Evolutionary conservation across 1,140 invertebrate species (phyloP), one percentile per base, ranked within the genome.

Genomic region (Ostrea denselamellosa): DNA sequence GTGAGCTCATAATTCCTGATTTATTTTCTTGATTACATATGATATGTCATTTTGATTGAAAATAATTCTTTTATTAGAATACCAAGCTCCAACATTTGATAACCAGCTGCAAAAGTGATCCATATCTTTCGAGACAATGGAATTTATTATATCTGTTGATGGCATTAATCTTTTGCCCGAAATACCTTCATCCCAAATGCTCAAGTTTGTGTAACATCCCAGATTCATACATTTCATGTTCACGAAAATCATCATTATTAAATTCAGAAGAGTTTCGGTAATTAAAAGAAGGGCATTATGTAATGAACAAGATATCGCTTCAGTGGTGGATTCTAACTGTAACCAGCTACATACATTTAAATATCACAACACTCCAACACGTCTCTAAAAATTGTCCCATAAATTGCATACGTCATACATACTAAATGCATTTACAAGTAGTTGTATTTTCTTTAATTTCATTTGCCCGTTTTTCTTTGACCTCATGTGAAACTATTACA

Each of bases 1-100:
- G 85, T 85, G 22, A 81, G 34, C 52, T 53, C 28, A 25, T 54
- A 53, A 54, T 83, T 53, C 44, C 44, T 83, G 85, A 86, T 77
- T 19, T 77, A 86, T 53, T 34, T 65, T 44, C 51, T 52, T 51
- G 52, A 81, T 51, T 68, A 81, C 65, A 25, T 34, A 53, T 44
- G 53, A 85, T 44, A 85, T 58, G 84, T 62, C 84, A 85, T 56
- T 85, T 22, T 68, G 62, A 81, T 44, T 28, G 68, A 86, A 86
- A 86, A 77, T 86, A 77, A 71, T 86, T 86, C 71, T 77, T 81
- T 44, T 81, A 54, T 56, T 81, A 54, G 85, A 68, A 52, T 54
- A 68, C 68, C 54, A 54, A 34, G 44, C 71, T 81, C n/a, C 44
- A 83, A 44, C n/a, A 83, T 83, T 83, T 83, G 82, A 83, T 83